Percentiles rank a stretch among this genome's conserved stretches.
Conservation (phyloP, 2,113 vertebrate species). For the Phylloscopus trochilus region DNA sequence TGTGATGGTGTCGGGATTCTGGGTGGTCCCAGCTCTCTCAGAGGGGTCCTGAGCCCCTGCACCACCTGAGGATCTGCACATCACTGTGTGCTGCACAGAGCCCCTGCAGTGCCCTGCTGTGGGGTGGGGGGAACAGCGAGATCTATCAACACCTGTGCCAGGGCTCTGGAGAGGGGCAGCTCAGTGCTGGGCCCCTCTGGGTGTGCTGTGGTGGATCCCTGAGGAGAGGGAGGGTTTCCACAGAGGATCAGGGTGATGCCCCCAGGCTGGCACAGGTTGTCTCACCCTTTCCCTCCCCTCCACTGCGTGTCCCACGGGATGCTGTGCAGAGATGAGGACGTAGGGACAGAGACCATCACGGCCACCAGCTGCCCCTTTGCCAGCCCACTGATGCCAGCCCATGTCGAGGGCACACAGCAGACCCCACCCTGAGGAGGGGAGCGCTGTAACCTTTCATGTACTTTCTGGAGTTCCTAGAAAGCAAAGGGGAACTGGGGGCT, state of each 20-base stretch:
- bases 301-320: rapidly evolving
- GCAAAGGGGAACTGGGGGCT: not conserved
- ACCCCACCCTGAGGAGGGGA: not conserved
- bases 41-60: not conserved
- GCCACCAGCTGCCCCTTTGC: not conserved
- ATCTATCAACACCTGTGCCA: rapidly evolving
- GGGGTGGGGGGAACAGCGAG: rapidly evolving
- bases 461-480: conserved; percentile 42
- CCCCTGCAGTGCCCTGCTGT: rapidly evolving
- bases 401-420: rapidly evolving
- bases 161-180: not conserved
- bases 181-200: not conserved
- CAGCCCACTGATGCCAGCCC: not conserved
- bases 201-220: rapidly evolving
- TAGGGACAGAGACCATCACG: rapidly evolving
- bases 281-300: not conserved
- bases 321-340: rapidly evolving
- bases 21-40: not conserved
- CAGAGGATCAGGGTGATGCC: not conserved
- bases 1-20: rapidly evolving
- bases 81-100: rapidly evolving
- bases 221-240: rapidly evolving
- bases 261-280: rapidly evolving
- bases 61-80: not conserved
- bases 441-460: not conserved